Evolutionary conservation across 2,888 invertebrate species (phyloP), one percentile per base, ranked within the genome.

Genomic region (Lasioglossum lativentre): DNA sequence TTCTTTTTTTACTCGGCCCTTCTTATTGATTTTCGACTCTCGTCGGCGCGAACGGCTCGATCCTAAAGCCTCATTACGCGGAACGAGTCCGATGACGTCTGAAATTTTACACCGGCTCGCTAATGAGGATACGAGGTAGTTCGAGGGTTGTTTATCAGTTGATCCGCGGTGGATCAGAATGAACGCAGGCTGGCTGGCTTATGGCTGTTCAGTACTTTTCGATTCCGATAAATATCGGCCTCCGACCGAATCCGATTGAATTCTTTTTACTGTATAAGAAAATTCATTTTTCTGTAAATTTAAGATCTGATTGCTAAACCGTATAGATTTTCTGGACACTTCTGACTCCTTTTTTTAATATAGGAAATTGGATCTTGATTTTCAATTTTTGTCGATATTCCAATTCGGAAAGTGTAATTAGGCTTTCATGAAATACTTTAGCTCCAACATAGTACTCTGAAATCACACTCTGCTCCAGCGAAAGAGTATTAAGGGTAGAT

Each of bases 21-120:
- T 27, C 47, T 38, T n/a, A 73, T 73, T 34, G 47, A 30, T 45
- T 27, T 30, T 45, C 72, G 19, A 19, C 47, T 47, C 73, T 19
- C 42, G n/a, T 8, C 30, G n/a, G 19, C 23, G 75, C 34, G 66
- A 75, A 75, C n/a, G 34, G 34, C 34, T 47, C 14, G 12, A 34
- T 34, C 34, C 45, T n/a, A 45, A 75, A 45, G 45, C 66, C 45
- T 66, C 75, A 63, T 75, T 75, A 75, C 45, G 59, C 45, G 10
- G 34, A 47, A 73, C 73, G 47, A 34, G 73, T 52, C 56, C 23
- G n/a, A 38, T n/a, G 72, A 19, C 34, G 34, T 52, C 47, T 52
- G 66, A 75, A 66, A 66, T 66, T 66, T 66, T 66, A 66, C 23
- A 42, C 19, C 45, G 75, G 1, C n/a, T n/a, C 75, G 45, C 45